Evolutionary conservation across 2,113 vertebrate genomes (phyloP).

Genomic region (Meriones unguiculatus): DNA sequence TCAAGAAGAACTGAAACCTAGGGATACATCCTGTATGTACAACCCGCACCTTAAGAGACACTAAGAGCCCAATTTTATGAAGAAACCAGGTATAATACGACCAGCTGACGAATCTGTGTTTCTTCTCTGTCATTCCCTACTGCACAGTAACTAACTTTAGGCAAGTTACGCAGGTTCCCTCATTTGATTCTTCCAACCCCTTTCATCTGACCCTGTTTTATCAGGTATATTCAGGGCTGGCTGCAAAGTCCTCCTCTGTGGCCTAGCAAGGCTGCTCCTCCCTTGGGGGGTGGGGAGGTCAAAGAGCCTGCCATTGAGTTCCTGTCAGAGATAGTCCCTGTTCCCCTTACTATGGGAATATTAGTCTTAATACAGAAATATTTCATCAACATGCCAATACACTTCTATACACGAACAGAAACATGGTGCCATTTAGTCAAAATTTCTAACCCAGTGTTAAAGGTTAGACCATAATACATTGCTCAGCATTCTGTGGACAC

Average conservation of each 20-base stretch:
- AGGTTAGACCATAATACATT: neutral
- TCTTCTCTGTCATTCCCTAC: neutral
- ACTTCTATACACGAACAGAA: neutral
- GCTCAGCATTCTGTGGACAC: neutral
- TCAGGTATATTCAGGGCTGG: too few relatives aligned
- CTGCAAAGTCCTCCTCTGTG: too few relatives aligned
- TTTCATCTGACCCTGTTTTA: too few relatives aligned
- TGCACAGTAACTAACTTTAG: neutral
- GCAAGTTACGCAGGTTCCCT: neutral
- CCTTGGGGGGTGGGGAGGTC: too few relatives aligned
- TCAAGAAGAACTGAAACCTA: neutral
- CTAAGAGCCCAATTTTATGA: neutral
- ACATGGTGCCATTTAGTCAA: neutral
- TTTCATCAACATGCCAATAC: constrained; percentile 2
- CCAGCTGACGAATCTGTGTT: neutral
- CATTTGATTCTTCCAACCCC: constrained; percentile 10
- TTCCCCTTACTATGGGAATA: neutral
- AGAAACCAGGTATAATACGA: neutral
- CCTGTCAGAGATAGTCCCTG: too few relatives aligned
- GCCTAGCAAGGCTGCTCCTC: too few relatives aligned
- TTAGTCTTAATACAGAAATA: constrained; percentile 29
- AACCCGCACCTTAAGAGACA: neutral
- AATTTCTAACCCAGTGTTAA: constrained; percentile 24
- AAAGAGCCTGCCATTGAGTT: too few relatives aligned
- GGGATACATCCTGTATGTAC: neutral